A percentile compares a stretch with the other conserved stretches of the same genome.
These are phyloP conservation scores for Anadara kagoshimensis DNA, from an alignment of 1,140 invertebrate genomes.

Conservation along the genomic window DNA sequence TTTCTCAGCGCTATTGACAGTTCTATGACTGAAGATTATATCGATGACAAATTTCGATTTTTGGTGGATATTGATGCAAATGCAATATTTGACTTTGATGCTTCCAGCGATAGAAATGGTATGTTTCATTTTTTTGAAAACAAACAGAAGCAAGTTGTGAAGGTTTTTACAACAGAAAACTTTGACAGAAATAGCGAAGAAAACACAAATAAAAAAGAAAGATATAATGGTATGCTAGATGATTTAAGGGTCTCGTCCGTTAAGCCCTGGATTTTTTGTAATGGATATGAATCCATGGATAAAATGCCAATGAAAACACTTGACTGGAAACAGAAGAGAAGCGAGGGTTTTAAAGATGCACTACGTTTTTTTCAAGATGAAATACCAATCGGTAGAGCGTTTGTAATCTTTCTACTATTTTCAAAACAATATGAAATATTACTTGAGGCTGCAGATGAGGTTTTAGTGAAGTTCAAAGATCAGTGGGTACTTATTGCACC, in stretches of 20 bases:
- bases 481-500: conserved; percentile 57
- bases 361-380: conserved; percentile 45
- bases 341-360: conserved; percentile 52
- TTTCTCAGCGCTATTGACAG: conserved; percentile 40
- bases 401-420: conserved; percentile 52
- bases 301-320: conserved; percentile 22
- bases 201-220: conserved; percentile 21
- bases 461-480: conserved; percentile 47
- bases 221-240: conserved; percentile 25
- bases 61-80: conserved; percentile 42
- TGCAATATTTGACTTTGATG: conserved; percentile 55
- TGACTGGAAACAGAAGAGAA: conserved; percentile 56
- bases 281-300: conserved; percentile 46
- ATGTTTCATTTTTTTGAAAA: conserved; percentile 46
- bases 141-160: conserved; percentile 40
- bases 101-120: conserved; percentile 28
- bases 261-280: conserved; percentile 55
- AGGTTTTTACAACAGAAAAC: conserved; percentile 45
- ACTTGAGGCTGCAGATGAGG: conserved; percentile 57
- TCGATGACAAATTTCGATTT: conserved; percentile 38
- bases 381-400: conserved; percentile 51
- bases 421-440: conserved; percentile 55
- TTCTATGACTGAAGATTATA: conserved; percentile 25
- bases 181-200: conserved; percentile 42
- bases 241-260: conserved; percentile 34